These are phyloP conservation scores for Eueremaeus valkanovi DNA, from an alignment of 2,888 invertebrate species.

Conservation along the genomic window DNA sequence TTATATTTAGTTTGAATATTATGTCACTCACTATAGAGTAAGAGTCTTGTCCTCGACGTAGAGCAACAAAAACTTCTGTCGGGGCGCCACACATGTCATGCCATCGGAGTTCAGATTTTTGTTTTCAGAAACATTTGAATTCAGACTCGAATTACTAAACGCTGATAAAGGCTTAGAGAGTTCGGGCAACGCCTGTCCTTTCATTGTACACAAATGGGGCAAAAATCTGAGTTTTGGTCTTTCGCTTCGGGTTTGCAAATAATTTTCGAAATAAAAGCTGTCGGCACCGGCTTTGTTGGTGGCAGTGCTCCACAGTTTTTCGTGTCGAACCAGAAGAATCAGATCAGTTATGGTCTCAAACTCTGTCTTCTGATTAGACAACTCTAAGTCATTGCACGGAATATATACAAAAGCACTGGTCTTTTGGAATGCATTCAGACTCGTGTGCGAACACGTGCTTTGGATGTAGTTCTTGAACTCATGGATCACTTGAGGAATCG, in stretches of 20 bases:
- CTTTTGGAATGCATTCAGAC: neutral
- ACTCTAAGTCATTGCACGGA: conserved; percentile 11
- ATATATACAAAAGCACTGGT: conserved; percentile 6
- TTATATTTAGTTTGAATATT: no score
- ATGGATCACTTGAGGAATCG: conserved; percentile 54
- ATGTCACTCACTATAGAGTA: no score
- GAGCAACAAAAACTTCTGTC: conserved; percentile 63
- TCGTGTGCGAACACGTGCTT: conserved; percentile 48
- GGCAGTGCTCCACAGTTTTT: conserved; percentile 32
- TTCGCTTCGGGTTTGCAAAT: conserved; percentile 8
- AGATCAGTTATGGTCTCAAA: conserved; percentile 11
- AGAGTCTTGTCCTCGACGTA: conserved; percentile 61
- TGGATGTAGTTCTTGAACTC: conserved; percentile 58
- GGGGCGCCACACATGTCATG: conserved; percentile 57
- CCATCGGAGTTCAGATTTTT: neutral
- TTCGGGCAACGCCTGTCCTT: neutral
- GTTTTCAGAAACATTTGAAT: neutral
- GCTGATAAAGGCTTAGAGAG: neutral
- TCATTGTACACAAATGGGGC: neutral
- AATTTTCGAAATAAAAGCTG: neutral
- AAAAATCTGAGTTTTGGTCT: conserved; percentile 21
- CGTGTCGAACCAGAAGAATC: conserved; percentile 35
- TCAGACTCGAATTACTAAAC: conserved; percentile 11
- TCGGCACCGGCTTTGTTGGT: neutral
- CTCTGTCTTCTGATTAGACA: neutral